Percentiles rank a stretch among this genome's conserved stretches.
These are phyloP conservation scores for Ibidorhyncha struthersii DNA, from an alignment of 2,113 vertebrate species.

Conservation along the genomic window DNA sequence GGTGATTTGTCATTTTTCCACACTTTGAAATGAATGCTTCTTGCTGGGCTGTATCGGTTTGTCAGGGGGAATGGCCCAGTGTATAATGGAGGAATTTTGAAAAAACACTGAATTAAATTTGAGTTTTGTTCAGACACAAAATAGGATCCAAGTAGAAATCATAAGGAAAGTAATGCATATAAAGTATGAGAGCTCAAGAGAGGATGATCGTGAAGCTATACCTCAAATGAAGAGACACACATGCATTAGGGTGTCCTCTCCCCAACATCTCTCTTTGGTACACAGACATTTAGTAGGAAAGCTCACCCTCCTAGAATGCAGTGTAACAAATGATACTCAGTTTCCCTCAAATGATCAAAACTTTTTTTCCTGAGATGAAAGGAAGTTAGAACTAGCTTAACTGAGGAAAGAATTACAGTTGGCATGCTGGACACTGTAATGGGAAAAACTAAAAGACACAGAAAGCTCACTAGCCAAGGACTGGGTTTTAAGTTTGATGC, in stretches of 20 bases:
- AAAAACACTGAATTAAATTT: neutral
- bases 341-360: neutral
- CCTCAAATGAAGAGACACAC: neutral
- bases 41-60: neutral
- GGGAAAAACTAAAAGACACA: neutral
- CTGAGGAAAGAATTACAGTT: neutral
- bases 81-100: neutral
- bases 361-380: neutral
- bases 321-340: neutral
- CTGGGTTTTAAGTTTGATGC: neutral
- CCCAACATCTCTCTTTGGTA: neutral
- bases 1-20: neutral
- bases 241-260: neutral
- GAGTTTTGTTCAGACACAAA: too few relatives aligned
- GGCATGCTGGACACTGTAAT: fast-evolving
- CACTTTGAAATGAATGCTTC: neutral
- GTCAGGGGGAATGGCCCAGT: neutral
- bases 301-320: neutral
- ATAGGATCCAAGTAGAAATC: neutral
- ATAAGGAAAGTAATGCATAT: neutral
- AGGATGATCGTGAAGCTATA: neutral
- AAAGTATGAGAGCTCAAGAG: neutral
- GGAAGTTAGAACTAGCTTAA: neutral
- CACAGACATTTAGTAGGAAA: neutral
- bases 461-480: neutral